A percentile compares a stretch with the other conserved stretches of the same genome.
phyloP scores from a whole-genome alignment of 2,888 invertebrate species.

The Andrena bicolor region DNA sequence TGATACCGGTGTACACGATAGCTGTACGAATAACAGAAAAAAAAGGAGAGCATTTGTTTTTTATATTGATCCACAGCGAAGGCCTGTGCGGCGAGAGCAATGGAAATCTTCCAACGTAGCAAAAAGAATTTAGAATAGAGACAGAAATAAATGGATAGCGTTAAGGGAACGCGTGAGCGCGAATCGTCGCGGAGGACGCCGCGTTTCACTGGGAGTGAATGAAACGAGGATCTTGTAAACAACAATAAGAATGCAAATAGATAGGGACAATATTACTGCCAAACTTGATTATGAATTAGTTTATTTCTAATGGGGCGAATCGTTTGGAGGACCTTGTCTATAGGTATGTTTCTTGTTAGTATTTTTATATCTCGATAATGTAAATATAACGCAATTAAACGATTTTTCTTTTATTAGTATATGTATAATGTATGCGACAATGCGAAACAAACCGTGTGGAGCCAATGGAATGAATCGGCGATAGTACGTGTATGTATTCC shows the following conservation, averaged over 20 bases:
- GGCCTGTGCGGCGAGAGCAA: slow-evolving; percentile 60
- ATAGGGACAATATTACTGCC: slow-evolving; percentile 85
- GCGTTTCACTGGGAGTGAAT: slow-evolving; percentile 47
- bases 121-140: slow-evolving; percentile 65
- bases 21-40: slow-evolving; percentile 53
- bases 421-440: slow-evolving; percentile 62
- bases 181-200: slow-evolving; percentile 40
- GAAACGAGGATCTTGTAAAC: slow-evolving; percentile 62
- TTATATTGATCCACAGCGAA: slow-evolving; percentile 59
- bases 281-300: slow-evolving; percentile 83
- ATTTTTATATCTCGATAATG: slow-evolving; percentile 82
- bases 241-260: slow-evolving; percentile 77
- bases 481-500: slow-evolving; percentile 45
- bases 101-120: slow-evolving; percentile 71
- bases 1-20: slow-evolving; percentile 51
- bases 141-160: slow-evolving; percentile 51
- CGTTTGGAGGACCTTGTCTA: slow-evolving; percentile 72
- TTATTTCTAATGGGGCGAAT: slow-evolving; percentile 77
- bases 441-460: slow-evolving; percentile 48
- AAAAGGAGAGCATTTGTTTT: slow-evolving; percentile 50
- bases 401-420: slow-evolving; percentile 67
- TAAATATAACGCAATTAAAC: slow-evolving; percentile 74
- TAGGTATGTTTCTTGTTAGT: slow-evolving; percentile 81
- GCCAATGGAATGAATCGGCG: slow-evolving; percentile 67
- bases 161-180: slow-evolving; percentile 50